Evolutionary conservation across 2,797 vertebrate species (phyloP).

Genomic region (Novumbra hubbsi): DNA sequence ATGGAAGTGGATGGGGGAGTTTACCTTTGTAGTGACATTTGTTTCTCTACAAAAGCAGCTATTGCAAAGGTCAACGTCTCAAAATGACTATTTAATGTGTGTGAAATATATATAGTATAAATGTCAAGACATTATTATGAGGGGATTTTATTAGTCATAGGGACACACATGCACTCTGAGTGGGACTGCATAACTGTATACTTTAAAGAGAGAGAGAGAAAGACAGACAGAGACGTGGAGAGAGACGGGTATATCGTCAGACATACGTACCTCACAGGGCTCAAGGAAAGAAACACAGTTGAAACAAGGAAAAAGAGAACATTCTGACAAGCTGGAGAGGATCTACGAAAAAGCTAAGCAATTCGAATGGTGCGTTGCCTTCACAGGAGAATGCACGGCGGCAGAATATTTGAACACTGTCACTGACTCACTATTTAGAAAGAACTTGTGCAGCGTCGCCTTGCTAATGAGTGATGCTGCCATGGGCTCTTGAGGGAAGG

Average conservation of each 20-base stretch:
- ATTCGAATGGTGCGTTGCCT: no score
- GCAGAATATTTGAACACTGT: no score
- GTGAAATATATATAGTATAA: conserved; percentile 66
- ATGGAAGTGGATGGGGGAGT: conserved; percentile 25
- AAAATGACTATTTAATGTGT: conserved; percentile 66
- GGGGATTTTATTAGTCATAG: conserved; percentile 60
- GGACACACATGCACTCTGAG: conserved; percentile 53
- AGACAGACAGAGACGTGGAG: background rate
- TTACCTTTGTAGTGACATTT: conserved; percentile 62
- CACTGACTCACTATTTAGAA: no score
- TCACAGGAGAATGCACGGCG: no score
- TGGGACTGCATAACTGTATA: conserved; percentile 15
- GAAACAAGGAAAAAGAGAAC: no score
- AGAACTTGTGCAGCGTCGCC: no score
- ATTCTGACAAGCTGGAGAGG: no score
- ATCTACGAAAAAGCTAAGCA: no score
- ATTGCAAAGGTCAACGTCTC: conserved; percentile 66
- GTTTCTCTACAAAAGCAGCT: conserved; percentile 60
- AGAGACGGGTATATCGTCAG: background rate
- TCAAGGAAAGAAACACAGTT: background rate
- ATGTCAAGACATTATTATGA: conserved; percentile 70
- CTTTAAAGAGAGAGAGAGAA: background rate
- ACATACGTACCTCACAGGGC: background rate
- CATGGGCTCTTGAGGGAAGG: no score
- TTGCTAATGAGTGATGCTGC: no score